Conservation (phyloP, 2,113 vertebrate species). For the Microtus ochrogaster region DNA sequence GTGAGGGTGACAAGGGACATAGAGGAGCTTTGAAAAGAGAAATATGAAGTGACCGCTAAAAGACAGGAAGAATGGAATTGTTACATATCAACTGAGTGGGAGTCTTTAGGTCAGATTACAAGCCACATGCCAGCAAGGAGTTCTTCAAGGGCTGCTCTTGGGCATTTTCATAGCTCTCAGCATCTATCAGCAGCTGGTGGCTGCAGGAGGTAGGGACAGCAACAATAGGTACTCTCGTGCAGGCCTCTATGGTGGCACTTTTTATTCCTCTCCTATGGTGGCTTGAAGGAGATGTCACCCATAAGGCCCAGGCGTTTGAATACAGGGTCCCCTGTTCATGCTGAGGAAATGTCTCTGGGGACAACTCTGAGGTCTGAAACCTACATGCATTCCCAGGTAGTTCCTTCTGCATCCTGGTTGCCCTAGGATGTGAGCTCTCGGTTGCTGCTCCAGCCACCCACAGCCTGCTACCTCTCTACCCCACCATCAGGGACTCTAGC, state of each 20-base stretch:
- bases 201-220: too few species aligned
- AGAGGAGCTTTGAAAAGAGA: neutral
- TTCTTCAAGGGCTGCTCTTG: neutral
- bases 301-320: neutral
- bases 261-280: neutral
- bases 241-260: too few species aligned
- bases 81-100: neutral
- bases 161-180: neutral
- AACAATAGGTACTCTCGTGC: neutral
- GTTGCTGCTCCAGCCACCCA: neutral
- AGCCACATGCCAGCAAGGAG: neutral
- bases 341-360: neutral
- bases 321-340: too few species aligned
- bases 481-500: neutral
- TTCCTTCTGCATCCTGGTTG: neutral
- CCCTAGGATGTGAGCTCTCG: neutral
- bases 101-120: neutral
- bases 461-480: neutral
- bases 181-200: neutral
- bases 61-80: neutral
- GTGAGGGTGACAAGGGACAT: neutral
- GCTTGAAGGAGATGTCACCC: neutral
- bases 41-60: neutral
- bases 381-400: neutral
- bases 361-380: neutral